phyloP scores from a whole-genome alignment of 2,797 vertebrate genomes.

The Rhinoraja longicauda region DNA sequence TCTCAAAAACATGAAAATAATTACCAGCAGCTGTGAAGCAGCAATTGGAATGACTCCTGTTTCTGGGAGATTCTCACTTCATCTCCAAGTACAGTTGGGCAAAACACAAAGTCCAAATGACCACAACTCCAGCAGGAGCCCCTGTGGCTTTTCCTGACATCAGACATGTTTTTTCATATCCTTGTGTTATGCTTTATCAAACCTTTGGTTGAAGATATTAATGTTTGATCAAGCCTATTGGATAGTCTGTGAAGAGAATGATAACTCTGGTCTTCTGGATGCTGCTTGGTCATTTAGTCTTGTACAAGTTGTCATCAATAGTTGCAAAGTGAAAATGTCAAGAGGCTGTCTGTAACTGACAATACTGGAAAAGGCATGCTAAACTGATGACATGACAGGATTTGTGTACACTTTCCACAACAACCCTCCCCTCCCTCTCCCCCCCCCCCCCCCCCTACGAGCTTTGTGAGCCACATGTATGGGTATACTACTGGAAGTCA shows the following conservation, averaged over 20 bases:
- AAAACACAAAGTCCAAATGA: neutral
- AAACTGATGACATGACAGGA: too few relatives aligned
- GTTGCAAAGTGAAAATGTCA: neutral
- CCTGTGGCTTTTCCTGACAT: neutral
- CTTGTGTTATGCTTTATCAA: neutral
- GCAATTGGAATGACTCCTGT: neutral
- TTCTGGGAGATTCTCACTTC: neutral
- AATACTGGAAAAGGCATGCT: too few relatives aligned
- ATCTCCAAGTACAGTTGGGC: neutral
- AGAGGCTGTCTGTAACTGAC: too few relatives aligned
- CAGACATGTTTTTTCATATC: neutral
- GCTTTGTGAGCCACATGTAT: too few relatives aligned
- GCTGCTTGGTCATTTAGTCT: neutral
- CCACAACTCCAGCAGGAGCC: neutral
- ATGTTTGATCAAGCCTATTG: neutral
- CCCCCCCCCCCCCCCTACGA: too few relatives aligned
- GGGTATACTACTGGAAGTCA: too few relatives aligned
- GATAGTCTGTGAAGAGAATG: neutral
- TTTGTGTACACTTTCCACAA: too few relatives aligned
- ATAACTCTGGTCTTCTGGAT: neutral
- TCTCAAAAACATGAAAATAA: neutral
- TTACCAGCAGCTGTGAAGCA: neutral
- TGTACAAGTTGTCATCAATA: neutral
- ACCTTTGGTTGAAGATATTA: neutral
- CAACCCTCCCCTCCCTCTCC: too few relatives aligned